These are phyloP conservation scores for Leptarthrus brevirostris DNA, from an alignment of 2,888 invertebrate genomes.

Conservation along the genomic window DNA sequence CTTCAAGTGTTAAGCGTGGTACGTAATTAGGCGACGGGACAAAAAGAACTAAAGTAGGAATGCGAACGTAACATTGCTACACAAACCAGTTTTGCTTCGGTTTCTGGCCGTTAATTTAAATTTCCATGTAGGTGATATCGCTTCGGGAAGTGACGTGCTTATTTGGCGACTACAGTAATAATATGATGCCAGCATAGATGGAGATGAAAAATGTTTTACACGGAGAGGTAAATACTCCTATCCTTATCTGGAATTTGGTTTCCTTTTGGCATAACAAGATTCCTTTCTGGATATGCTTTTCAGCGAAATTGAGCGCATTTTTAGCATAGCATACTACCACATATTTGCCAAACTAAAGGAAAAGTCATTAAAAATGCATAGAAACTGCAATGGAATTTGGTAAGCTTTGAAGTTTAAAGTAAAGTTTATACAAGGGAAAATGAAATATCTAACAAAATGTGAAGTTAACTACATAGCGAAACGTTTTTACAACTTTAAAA, in stretches of 20 bases:
- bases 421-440: too few species aligned
- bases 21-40: constrained; percentile 29
- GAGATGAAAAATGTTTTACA: constrained; percentile 11
- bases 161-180: background rate
- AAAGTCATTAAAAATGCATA: too few species aligned
- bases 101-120: constrained; percentile 18
- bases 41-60: background rate
- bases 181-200: background rate
- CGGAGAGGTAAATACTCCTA: background rate
- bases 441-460: too few species aligned
- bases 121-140: constrained; percentile 13
- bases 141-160: background rate
- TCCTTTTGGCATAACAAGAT: constrained; percentile 7
- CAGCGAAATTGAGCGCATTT: background rate
- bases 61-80: background rate
- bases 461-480: too few species aligned
- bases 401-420: too few species aligned
- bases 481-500: too few species aligned
- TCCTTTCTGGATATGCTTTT: background rate
- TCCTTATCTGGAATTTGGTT: background rate
- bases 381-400: too few species aligned
- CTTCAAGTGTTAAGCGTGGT: constrained; percentile 10
- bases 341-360: too few species aligned
- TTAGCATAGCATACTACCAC: too few species aligned
- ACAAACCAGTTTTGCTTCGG: constrained; percentile 24